Evolutionary conservation across 2,113 vertebrate species (phyloP), one percentile per base, ranked within the genome.

Genomic region (Enhydra lutris): DNA sequence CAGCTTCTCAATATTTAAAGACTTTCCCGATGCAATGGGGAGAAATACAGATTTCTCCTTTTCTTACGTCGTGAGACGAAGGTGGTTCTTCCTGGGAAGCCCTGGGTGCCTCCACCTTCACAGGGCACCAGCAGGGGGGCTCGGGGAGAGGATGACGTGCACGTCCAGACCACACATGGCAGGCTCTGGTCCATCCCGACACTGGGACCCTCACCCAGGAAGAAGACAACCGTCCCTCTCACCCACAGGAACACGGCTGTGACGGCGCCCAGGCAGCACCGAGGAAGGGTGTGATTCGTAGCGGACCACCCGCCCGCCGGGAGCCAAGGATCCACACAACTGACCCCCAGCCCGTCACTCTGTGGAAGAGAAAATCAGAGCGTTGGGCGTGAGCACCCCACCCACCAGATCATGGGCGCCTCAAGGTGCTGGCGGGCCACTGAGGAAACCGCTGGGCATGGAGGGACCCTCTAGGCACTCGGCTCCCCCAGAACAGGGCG

Each of bases 221-320:
- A 29, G 9, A 55, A 23, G 14, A 67, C 7, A 18, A 42, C 21
- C 1, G 3, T 13, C 31, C 61, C 39, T 63, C 36, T 47, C 24
- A 18, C 42, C 15, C 18, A 34, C 1, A 82, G 90, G 47, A 39
- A 15, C 7, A 31, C 29, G 34, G 50, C 24, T 1, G n/a, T 26
- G 10, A 21, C 3, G 1, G n/a, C 17, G 20, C 78, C 26, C 13
- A 24, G 0, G 14, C 5, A 6, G 31, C 9, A 20, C 73, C 26
- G 7, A 42, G 36, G 80, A 34, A 23, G n/a, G 24, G 20, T 13
- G 21, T 1, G 0, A 7, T 1, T 8, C 26, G 36, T 57, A 31
- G n/a, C 3, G 7, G n/a, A 42, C 63, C 20, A 3, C 9, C n/a
- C 2, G 24, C 90, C 5, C 5, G 0, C n/a, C 23, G 26, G 36